Conservation (phyloP, 2,797 vertebrate genomes). For the Anomalospiza imberbis region DNA sequence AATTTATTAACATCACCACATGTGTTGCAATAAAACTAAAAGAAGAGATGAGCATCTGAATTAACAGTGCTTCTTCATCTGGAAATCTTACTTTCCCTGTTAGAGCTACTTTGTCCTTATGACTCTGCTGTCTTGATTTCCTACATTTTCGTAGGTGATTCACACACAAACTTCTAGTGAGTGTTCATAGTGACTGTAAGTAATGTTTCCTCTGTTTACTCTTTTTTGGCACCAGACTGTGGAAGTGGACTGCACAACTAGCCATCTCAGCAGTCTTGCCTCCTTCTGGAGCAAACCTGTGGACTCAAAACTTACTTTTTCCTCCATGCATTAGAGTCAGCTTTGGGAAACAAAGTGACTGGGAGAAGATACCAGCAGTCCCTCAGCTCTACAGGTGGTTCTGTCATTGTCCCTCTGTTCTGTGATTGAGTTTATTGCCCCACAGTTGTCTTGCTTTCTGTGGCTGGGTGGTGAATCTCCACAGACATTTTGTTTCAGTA, state of each 20-base stretch:
- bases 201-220: neutral
- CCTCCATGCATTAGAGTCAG: rapidly evolving
- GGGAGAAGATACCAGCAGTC: neutral
- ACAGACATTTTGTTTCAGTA: neutral
- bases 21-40: neutral
- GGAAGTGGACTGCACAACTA: neutral
- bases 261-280: neutral
- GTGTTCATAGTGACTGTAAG: neutral
- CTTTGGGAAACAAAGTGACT: neutral
- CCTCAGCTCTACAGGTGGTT: neutral
- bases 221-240: neutral
- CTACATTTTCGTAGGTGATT: neutral
- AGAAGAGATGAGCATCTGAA: neutral
- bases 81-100: neutral
- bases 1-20: neutral
- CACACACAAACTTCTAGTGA: neutral
- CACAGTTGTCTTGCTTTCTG: neutral
- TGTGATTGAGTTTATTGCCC: neutral
- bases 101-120: neutral
- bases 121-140: neutral
- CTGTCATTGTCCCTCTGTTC: neutral
- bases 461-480: neutral
- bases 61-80: neutral
- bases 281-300: neutral
- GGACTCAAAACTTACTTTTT: neutral